Evolutionary conservation across 1,140 invertebrate genomes (phyloP), one percentile per base, ranked within the genome.

Genomic region (Antheraea mylitta): DNA sequence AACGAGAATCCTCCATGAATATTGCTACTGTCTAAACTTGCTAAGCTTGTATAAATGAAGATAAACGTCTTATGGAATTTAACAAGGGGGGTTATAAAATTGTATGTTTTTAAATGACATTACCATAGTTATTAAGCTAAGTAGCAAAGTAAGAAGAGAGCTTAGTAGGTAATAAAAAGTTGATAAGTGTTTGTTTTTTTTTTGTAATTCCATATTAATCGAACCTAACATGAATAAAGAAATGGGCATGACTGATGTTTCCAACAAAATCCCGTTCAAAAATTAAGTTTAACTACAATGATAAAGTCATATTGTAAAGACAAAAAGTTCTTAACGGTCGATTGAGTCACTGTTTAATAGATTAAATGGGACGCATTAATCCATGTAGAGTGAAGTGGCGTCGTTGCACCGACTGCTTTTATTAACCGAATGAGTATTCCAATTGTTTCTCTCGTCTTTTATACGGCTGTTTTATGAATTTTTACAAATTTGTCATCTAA

Each of bases 301-400:
- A 53, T 53, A 53, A 53, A 53, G 45, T 53, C 11, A 53, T 53
- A 16, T 53, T 6, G 45, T 13, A 53, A 0, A 16, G 4, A 53
- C 45, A n/a, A 53, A 53, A 53, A 11, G 16, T 53, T 53, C 45
- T 53, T 53, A 53, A 53, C 45, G 10, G 18, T 61, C 60, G 8
- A 61, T 53, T 77, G 78, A 82, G 74, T 80, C 78, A 77, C 68
- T 73, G 79, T 80, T 87, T 81, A 88, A 90, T 83, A 85, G 79
- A 83, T 84, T 88, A 85, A 87, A 86, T 85, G 84, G 84, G 80
- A 80, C 81, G 72, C 79, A 85, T 89, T 89, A 89, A 87, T 87
- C 79, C 79, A 79, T 70, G 79, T 81, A 75, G 70, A 76, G 69
- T 71, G 71, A 74, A 69, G 71, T 72, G 63, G 76, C 69, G 71